A percentile compares a stretch with the other conserved stretches of the same genome.
phyloP scores from a whole-genome alignment of 1,140 invertebrate genomes.

The Streblospio benedicti region DNA sequence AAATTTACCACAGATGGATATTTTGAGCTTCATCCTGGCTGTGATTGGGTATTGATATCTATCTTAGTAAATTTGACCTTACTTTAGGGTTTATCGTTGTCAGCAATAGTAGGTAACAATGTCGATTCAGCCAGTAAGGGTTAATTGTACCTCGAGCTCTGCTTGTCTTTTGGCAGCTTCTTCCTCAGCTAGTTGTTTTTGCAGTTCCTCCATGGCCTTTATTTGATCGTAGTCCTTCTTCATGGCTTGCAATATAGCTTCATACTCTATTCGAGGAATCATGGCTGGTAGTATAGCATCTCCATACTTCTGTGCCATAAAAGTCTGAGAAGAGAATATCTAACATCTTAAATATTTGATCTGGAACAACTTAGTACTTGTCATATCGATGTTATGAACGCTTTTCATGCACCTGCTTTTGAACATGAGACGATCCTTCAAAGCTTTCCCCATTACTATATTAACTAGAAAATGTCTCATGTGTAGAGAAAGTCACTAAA shows the following conservation, averaged over 20 bases:
- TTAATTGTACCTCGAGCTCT: not conserved
- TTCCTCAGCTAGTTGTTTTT: constrained; percentile 1
- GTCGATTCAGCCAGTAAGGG: too few species aligned
- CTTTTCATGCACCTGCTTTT: not conserved
- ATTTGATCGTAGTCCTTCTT: constrained; percentile 44
- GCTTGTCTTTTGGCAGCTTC: not conserved
- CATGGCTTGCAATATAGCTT: constrained; percentile 69
- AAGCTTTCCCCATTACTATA: not conserved
- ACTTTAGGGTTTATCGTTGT: too few species aligned
- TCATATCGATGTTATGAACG: not conserved
- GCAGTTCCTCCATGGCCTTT: not conserved
- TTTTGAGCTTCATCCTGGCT: too few species aligned
- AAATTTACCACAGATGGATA: too few species aligned
- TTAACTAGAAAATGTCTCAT: not conserved
- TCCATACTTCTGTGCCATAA: constrained; percentile 93
- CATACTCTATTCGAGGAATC: constrained; percentile 66
- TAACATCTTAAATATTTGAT: too few species aligned
- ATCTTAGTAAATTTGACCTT: too few species aligned
- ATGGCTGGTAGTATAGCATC: constrained; percentile 91
- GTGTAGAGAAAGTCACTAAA: too few species aligned
- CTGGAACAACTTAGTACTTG: constrained; percentile 6
- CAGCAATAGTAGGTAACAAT: too few species aligned
- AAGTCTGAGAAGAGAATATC: constrained; percentile 58
- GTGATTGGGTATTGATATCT: too few species aligned
- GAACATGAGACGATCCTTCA: not conserved